Percentiles rank a stretch among this genome's conserved stretches.
phyloP scores from a whole-genome alignment of 2,113 vertebrate species.

The Aix galericulata region DNA sequence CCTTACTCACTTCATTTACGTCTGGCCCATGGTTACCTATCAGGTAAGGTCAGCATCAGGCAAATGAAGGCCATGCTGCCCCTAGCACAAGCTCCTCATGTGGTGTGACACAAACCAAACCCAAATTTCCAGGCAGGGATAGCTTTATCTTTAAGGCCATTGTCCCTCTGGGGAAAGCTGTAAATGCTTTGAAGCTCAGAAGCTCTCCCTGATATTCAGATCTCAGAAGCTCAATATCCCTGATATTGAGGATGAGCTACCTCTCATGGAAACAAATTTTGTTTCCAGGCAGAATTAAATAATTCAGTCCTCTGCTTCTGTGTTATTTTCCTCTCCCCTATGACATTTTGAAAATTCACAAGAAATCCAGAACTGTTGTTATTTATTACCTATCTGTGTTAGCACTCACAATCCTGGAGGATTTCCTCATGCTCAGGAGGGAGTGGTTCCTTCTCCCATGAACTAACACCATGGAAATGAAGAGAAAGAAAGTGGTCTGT shows the following conservation, averaged over 20 bases:
- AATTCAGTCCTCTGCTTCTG: neutral
- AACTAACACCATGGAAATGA: neutral
- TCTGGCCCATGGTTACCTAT: neutral
- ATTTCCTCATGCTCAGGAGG: neutral
- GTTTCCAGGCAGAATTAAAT: neutral
- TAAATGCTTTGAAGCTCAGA: neutral
- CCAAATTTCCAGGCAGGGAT: neutral
- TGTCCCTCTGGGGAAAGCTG: neutral
- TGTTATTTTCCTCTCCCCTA: neutral
- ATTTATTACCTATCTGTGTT: neutral
- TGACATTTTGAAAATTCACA: neutral
- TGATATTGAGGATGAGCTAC: neutral
- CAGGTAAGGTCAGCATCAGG: neutral
- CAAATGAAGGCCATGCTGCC: neutral
- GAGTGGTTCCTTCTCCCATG: neutral
- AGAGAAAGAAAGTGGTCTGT: neutral
- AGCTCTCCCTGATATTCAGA: neutral
- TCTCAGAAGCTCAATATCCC: neutral
- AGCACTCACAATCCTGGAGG: neutral
- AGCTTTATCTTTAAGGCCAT: neutral
- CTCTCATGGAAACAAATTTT: neutral
- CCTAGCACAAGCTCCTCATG: rapidly evolving
- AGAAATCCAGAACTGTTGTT: neutral
- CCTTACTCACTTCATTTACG: neutral
- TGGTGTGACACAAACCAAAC: neutral